phyloP scores from a whole-genome alignment of 2,113 vertebrate genomes.

The Recurvirostra avosetta region DNA sequence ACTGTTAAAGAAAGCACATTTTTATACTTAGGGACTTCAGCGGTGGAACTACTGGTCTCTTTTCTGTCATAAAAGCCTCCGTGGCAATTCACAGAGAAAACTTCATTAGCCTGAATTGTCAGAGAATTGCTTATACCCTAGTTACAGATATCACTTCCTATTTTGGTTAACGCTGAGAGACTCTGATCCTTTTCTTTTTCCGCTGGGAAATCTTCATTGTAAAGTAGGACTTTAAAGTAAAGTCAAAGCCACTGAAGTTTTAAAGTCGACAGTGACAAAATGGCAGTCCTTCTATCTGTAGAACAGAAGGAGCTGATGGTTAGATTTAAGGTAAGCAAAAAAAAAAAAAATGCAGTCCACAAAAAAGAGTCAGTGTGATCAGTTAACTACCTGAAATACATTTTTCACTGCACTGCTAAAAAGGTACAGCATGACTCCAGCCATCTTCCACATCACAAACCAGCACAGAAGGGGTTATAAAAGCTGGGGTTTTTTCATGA shows the following conservation, averaged over 20 bases:
- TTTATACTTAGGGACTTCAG: not conserved
- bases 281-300: not conserved
- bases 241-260: not conserved
- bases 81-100: constrained; percentile 38
- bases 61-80: constrained; percentile 41
- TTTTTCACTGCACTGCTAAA: not conserved
- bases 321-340: not conserved
- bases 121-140: constrained; percentile 21
- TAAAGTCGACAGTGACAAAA: not conserved
- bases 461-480: not conserved
- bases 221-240: not conserved
- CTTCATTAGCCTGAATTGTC: constrained; percentile 52
- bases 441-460: not conserved
- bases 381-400: not conserved
- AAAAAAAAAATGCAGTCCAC: not conserved
- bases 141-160: constrained; percentile 11
- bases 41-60: constrained; percentile 9
- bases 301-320: not conserved
- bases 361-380: not conserved
- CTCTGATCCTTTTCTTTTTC: not conserved
- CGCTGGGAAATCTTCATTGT: not conserved
- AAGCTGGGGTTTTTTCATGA: not conserved
- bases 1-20: not conserved
- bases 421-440: not conserved
- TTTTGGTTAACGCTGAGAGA: not conserved